Conservation (phyloP, 2,113 vertebrate genomes). For the Trogon surrucura region DNA sequence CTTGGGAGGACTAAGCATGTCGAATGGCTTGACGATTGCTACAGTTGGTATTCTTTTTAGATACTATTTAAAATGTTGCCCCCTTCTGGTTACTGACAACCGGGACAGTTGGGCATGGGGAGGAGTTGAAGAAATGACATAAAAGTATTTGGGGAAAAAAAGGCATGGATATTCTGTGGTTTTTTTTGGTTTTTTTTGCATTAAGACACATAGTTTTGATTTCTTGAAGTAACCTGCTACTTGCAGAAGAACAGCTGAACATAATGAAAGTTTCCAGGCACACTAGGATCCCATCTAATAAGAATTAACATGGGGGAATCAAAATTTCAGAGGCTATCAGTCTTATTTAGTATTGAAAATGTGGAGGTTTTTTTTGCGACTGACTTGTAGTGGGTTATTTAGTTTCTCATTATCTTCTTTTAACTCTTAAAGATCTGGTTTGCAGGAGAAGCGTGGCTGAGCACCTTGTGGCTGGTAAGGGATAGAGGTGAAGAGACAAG, state of each 20-base stretch:
- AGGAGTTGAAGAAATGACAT: not conserved
- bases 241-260: not conserved
- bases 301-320: not conserved
- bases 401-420: not conserved
- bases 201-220: not conserved
- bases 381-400: not conserved
- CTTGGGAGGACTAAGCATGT: rapidly evolving
- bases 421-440: not conserved
- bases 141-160: rapidly evolving
- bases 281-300: not conserved
- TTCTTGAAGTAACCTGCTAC: not conserved
- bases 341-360: not conserved
- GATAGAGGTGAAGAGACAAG: not conserved
- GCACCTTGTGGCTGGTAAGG: no score
- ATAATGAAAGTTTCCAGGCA: not conserved
- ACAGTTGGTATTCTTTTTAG: not conserved
- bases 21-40: not conserved
- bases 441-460: not conserved
- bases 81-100: conserved; percentile 62
- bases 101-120: not conserved
- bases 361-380: not conserved
- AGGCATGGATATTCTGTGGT: not conserved
- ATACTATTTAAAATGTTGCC: conserved; percentile 64
- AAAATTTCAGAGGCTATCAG: not conserved
- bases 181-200: not conserved